A percentile compares a stretch with the other conserved stretches of the same genome.
These are phyloP conservation scores for Aspidapion aeneum DNA, from an alignment of 2,888 invertebrate species.

Conservation along the genomic window DNA sequence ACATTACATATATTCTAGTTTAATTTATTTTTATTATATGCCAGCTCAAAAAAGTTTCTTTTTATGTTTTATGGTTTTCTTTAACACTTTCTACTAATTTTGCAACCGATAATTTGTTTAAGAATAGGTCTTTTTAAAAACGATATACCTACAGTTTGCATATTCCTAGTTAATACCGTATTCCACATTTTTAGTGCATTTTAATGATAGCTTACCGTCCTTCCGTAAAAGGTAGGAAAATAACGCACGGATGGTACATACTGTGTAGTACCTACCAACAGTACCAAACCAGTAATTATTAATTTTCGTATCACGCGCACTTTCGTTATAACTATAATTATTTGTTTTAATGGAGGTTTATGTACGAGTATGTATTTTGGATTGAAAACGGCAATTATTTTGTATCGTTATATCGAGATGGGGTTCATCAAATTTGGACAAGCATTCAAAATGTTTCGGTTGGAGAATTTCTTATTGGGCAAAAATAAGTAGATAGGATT, in stretches of 20 bases:
- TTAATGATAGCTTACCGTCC: slow-evolving; percentile 15
- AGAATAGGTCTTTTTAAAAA: too few species aligned
- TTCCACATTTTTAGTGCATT: slow-evolving; percentile 15
- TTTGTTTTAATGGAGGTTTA: slow-evolving; percentile 13
- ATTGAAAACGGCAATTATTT: not conserved
- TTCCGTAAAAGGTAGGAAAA: slow-evolving; percentile 1
- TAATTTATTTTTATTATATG: too few species aligned
- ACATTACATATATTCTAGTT: too few species aligned
- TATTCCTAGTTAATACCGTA: slow-evolving; percentile 14
- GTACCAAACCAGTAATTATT: slow-evolving; percentile 17
- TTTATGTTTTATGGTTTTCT: too few species aligned
- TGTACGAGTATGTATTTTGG: slow-evolving; percentile 1
- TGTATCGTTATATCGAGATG: not conserved
- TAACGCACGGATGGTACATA: not conserved
- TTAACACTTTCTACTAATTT: too few species aligned
- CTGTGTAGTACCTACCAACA: not conserved
- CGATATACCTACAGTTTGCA: too few species aligned
- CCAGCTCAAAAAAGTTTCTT: too few species aligned
- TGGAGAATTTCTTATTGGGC: too few species aligned
- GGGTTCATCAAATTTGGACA: not conserved
- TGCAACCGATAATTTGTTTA: too few species aligned
- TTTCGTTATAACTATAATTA: slow-evolving; percentile 15
- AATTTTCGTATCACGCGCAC: slow-evolving; percentile 10
- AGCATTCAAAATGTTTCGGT: not conserved
- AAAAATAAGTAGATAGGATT: too few species aligned